Base-by-base conservation (phyloP, 1,140 invertebrate genomes). In the Drosophila grimshawi region DNA sequence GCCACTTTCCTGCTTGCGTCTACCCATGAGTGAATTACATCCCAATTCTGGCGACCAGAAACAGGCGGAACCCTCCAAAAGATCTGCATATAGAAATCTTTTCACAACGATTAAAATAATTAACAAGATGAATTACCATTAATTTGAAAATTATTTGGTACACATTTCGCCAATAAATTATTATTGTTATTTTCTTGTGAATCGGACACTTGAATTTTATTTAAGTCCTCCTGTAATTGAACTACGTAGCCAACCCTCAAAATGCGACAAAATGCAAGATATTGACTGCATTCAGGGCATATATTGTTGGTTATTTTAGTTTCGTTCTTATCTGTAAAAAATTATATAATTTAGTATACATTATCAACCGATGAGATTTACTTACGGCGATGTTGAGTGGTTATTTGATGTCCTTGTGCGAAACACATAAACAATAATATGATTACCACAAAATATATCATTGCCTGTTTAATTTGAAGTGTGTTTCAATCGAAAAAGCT, bases 21-120 rank as follows among this genome's bases (percentile, higher is more conserved):
- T 7, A 5, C 46, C 35, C 0, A 52, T 29, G 10, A 68, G 2
- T 27, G 8, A 10, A 7, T 27, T 0, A 68, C 65, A 68, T 5
- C 56, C 65, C 35, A 60, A 2, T 4, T 11, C 2, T 51, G 46
- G 46, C 5, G 46, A 29, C 48, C 65, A 68, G 19, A 61, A 68
- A 8, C 65, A 61, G 7, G 7, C 57, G 0, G 6, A 45, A 5
- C 46, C 65, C 1, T 29, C 35, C 11, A 67, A n/a, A 5, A n/a
- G 0, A 3, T 33, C 55, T 67, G 8, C 5, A 8, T 19, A 32
- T 8, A 10, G 4, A n/a, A 10, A 51, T n/a, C 32, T 32, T n/a
- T 30, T 41, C 5, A 41, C 5, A 41, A 41, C 19, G 19, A 19
- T 19, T 41, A 7, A 41, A 3, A 10, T 2, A 41, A 41, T 41